Base-by-base conservation (phyloP, 2,113 vertebrate genomes). In the Periophthalmus modestus region DNA sequence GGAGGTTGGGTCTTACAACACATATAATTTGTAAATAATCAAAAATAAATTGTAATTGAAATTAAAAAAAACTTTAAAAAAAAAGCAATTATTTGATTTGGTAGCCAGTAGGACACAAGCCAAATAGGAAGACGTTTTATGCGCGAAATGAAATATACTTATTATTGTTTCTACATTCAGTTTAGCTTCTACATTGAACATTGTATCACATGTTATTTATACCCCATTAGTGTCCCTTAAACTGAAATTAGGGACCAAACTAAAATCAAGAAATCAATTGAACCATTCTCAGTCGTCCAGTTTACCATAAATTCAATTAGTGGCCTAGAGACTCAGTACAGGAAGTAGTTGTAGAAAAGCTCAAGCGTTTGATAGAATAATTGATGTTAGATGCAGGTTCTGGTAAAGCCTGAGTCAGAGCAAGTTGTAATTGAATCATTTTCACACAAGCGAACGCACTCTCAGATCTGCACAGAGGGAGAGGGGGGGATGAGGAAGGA, bases 351-450 rank as follows among this genome's bases (percentile, higher is more conserved):
- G 69, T 57, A 46, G 1, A 69, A 72, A 28, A 21, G 16, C 46
- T 62, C 43, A 72, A 63, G 47, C 34, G 10, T 75, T 69, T 52
- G 43, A 68, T 68, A 65, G n/a, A 67, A 75, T 77, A 55, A 72
- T 61, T 81, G 73, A 74, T 72, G 55, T 70, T 73, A 54, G 72
- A 46, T 70, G 34, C 19, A 83, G 39, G 65, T 79, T 83, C 81
- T 77, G 61, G 75, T 78, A 81, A 83, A 70, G 23, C 3, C 75
- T 79, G 71, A 81, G 68, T 79, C 72, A 86, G 47, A 74, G 52
- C 66, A 75, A 33, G 6, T 33, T 67, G 23, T 36, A 18, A 74
- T 12, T 57, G 71, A 68, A 62, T 79, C 74, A 79, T 13, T 58
- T 69, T 43, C 24, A 15, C 58, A 62, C 9, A 62, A 36, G 58